Conservation (phyloP, 1,140 invertebrate genomes). For the Pseudachorutes palmiensis region DNA sequence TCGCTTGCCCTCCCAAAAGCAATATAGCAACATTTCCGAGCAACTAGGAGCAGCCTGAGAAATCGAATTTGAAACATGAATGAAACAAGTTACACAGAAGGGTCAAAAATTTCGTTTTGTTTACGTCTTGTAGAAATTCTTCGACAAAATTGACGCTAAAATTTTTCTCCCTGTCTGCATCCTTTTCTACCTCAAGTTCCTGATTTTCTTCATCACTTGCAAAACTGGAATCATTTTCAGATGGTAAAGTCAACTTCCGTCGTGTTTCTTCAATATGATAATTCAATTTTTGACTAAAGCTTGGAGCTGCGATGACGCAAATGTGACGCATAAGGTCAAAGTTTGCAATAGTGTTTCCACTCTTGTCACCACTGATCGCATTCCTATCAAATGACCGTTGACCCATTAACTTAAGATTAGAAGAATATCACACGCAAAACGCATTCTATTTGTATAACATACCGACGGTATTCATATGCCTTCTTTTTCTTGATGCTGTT, state of each 20-base stretch:
- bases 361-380: background rate
- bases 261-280: background rate
- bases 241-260: no score
- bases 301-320: background rate
- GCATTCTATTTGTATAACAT: background rate
- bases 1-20: slow-evolving; percentile 26
- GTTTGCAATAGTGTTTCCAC: background rate
- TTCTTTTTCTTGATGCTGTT: slow-evolving; percentile 33
- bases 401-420: no score
- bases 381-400: background rate
- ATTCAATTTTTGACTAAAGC: slow-evolving; percentile 1
- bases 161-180: no score
- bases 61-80: background rate
- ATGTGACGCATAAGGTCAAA: background rate
- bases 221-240: no score
- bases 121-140: no score
- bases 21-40: slow-evolving; percentile 22
- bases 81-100: no score
- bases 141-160: no score
- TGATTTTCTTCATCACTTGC: no score
- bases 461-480: slow-evolving; percentile 22
- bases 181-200: no score
- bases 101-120: no score
- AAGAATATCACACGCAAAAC: background rate
- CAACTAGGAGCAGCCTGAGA: slow-evolving; percentile 23